phyloP scores from a whole-genome alignment of 2,888 invertebrate species.

The Apamea sordens region DNA sequence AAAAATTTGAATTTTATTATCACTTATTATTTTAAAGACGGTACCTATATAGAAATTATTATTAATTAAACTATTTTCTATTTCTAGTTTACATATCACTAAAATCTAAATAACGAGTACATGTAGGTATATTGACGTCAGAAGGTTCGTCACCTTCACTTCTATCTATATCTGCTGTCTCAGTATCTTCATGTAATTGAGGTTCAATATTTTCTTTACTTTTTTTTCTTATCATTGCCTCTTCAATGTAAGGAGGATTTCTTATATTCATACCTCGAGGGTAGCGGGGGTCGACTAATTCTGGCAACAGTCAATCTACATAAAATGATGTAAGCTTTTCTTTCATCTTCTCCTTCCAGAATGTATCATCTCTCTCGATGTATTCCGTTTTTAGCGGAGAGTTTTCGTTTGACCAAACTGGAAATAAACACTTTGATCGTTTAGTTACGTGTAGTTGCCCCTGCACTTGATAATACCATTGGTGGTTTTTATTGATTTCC shows the following conservation, averaged over 20 bases:
- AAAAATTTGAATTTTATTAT: too few relatives aligned
- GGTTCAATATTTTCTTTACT: conserved; percentile 3
- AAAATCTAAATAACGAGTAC: too few relatives aligned
- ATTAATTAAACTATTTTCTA: too few relatives aligned
- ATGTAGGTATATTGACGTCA: too few relatives aligned
- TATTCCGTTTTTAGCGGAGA: conserved; percentile 21
- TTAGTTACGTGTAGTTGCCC: conserved; percentile 20
- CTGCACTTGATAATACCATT: conserved; percentile 17
- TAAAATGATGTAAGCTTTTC: conserved; percentile 17
- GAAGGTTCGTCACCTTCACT: too few relatives aligned
- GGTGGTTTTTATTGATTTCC: conserved; percentile 20
- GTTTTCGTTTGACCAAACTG: conserved; percentile 21
- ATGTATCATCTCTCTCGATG: conserved; percentile 14
- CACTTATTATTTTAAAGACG: too few relatives aligned
- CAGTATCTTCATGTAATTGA: background rate
- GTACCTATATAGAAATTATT: too few relatives aligned
- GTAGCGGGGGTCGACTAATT: conserved; percentile 5
- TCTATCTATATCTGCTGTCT: background rate
- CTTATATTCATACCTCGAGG: conserved; percentile 12
- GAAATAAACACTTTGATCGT: conserved; percentile 10
- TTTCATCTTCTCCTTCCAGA: conserved; percentile 16
- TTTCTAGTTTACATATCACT: too few relatives aligned
- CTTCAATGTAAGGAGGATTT: conserved; percentile 15
- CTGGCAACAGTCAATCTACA: conserved; percentile 17
- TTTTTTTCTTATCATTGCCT: background rate